Percentiles rank a stretch among this genome's conserved stretches.
Evolutionary conservation across 2,888 invertebrate species (phyloP).

Genomic region (Strigamia crassipes): DNA sequence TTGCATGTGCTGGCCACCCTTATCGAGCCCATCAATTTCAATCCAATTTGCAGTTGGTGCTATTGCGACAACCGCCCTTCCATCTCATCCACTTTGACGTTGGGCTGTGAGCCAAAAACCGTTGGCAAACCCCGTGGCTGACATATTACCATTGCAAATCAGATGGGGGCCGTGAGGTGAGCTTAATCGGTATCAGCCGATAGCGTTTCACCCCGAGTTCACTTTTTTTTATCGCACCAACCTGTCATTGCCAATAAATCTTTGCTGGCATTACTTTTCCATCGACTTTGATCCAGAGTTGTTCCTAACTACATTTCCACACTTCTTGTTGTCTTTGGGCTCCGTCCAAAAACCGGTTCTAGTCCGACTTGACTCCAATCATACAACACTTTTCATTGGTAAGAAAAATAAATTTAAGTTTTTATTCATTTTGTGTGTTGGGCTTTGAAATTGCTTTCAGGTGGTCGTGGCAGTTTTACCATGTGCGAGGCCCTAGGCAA

Average conservation of each 20-base stretch:
- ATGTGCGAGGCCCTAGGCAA: too few species aligned
- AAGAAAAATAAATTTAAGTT: not conserved
- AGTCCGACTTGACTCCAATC: constrained; percentile 20
- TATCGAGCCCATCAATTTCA: constrained; percentile 37
- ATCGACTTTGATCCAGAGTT: constrained; percentile 27
- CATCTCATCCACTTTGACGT: constrained; percentile 37
- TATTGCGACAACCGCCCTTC: constrained; percentile 33
- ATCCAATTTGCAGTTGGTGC: constrained; percentile 37
- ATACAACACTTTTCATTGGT: not conserved
- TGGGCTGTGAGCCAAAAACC: constrained; percentile 34
- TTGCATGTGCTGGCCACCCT: constrained; percentile 20
- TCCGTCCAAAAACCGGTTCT: not conserved
- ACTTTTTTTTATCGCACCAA: constrained; percentile 34
- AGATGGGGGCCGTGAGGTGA: constrained; percentile 31
- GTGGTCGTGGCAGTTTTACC: too few species aligned
- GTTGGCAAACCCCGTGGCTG: constrained; percentile 34
- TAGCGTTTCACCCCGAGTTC: constrained; percentile 23
- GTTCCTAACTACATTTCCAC: constrained; percentile 37
- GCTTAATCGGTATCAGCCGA: constrained; percentile 37
- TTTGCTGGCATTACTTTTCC: constrained; percentile 34
- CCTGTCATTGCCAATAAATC: constrained; percentile 37
- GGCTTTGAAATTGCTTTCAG: too few species aligned
- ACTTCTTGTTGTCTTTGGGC: constrained; percentile 34
- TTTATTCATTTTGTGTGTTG: not conserved
- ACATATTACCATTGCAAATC: constrained; percentile 37